These are phyloP conservation scores for Acomys russatus DNA, from an alignment of 2,797 vertebrate genomes.

Conservation along the genomic window DNA sequence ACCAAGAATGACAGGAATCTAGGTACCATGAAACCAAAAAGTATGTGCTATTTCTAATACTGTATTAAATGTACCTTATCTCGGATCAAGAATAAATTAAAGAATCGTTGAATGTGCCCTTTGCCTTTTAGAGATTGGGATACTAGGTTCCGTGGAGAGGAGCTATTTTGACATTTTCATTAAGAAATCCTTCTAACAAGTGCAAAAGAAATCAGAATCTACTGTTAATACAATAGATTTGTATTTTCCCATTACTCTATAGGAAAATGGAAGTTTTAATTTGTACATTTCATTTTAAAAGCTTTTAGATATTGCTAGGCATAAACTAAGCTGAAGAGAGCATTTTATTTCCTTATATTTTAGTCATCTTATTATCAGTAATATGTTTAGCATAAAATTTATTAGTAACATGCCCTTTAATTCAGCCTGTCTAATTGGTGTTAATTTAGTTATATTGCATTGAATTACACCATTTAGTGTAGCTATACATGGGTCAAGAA, in stretches of 20 bases:
- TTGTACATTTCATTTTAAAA: conserved; percentile 39
- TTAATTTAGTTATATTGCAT: conserved; percentile 91
- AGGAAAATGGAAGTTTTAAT: conserved; percentile 15
- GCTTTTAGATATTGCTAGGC: conserved; percentile 80
- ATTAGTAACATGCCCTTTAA: conserved; percentile 92
- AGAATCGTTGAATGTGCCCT: not conserved
- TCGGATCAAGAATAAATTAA: conserved; percentile 17
- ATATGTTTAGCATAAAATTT: conserved; percentile 92
- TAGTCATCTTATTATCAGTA: conserved; percentile 89
- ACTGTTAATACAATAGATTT: not conserved
- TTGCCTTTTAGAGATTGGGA: conserved; percentile 28
- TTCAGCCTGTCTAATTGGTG: conserved; percentile 91
- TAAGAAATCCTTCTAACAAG: conserved; percentile 49
- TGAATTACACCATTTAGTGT: conserved; percentile 91
- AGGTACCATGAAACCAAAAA: not conserved
- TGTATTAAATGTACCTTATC: not conserved
- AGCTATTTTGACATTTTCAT: conserved; percentile 39
- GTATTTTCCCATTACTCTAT: conserved; percentile 39
- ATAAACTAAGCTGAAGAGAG: conserved; percentile 85
- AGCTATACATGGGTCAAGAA: conserved; percentile 90
- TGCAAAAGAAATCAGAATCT: not conserved
- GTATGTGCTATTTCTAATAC: not conserved
- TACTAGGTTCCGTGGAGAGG: not conserved
- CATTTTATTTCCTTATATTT: conserved; percentile 89
- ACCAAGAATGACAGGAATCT: not conserved